Base-by-base conservation (phyloP, 1,140 invertebrate species). In the Anoplolepis gracilipes region DNA sequence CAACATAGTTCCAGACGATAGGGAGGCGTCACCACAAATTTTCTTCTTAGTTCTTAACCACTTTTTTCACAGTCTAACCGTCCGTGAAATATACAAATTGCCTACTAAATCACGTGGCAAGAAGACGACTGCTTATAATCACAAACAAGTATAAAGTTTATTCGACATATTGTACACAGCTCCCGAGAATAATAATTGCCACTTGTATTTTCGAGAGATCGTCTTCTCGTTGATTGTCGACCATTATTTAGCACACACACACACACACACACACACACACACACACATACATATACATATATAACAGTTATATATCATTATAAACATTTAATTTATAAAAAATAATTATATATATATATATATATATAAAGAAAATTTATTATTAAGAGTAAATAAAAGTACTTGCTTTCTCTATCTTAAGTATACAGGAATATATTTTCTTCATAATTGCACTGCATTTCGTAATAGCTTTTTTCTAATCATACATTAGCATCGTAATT, bases 401-500 rank as follows among this genome's bases (percentile, higher is more conserved):
- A n/a, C n/a, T n/a, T n/a, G n/a, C n/a, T n/a, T 61, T 25, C 33
- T 30, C 16, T n/a, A 42, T 61, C 1, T 61, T 39, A 13, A 39
- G 11, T 59, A 59, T 6, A 10, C 7, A 19, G 46, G 16, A 70
- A 53, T 19, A 8, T n/a, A 30, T 42, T 30, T 61, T 76, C 55
- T 76, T 76, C 8, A 76, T 42, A n/a, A 76, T 61, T 46, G 25
- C 55, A n/a, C 16, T 1, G 13, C 53, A 28, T 64, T 62, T 64
- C 22, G 42, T 13, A 78, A 72, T 33, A n/a, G 16, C 33, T 13
- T 36, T 55, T 46, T 72, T 55, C 69, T 55, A n/a, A 8, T 8
- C 25, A 46, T 53, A 1, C 8, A n/a, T 70, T 49, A 33, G 4
- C 69, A 46, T 6, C 6, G 25, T 1, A 64, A 2, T 62, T 77